A percentile compares a stretch with the other conserved stretches of the same genome.
Evolutionary conservation across 2,888 invertebrate species (phyloP).

Genomic region (Ophion ellenae): DNA sequence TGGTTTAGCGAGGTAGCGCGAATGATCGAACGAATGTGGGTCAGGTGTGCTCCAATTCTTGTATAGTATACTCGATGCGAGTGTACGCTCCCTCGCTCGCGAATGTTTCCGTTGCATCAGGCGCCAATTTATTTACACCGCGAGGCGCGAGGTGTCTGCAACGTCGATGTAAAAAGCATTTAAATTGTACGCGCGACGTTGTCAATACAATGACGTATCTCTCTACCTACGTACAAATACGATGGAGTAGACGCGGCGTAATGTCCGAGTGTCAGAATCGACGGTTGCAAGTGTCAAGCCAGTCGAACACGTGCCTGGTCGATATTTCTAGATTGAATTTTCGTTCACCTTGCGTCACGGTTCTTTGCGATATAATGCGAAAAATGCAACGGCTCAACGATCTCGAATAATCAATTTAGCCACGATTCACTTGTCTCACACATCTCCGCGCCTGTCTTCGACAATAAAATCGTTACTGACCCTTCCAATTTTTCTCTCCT

Average conservation of each 20-base stretch:
- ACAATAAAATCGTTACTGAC: slow-evolving; percentile 14
- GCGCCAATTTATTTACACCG: slow-evolving; percentile 45
- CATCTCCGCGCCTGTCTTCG: neutral
- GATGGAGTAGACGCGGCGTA: neutral
- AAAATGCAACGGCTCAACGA: slow-evolving; percentile 42
- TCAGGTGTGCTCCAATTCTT: slow-evolving; percentile 39
- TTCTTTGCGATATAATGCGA: slow-evolving; percentile 12
- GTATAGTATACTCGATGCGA: neutral
- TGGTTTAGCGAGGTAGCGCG: slow-evolving; percentile 57
- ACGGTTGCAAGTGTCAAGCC: slow-evolving; percentile 9
- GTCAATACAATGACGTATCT: neutral
- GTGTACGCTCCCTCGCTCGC: slow-evolving; percentile 6
- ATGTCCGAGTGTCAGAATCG: neutral
- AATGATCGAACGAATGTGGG: slow-evolving; percentile 63
- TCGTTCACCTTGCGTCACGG: slow-evolving; percentile 7
- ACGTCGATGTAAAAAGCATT: neutral
- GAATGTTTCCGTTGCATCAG: slow-evolving; percentile 35
- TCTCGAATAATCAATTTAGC: slow-evolving; percentile 58
- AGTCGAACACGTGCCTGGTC: neutral
- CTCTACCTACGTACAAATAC: neutral
- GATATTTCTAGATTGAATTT: slow-evolving; percentile 14
- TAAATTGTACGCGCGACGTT: neutral
- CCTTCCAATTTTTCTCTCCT: slow-evolving; percentile 1
- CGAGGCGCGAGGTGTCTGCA: neutral
- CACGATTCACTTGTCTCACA: slow-evolving; percentile 48